Conservation (phyloP, 2,797 vertebrate genomes). For the Enteromius paludinosus region DNA sequence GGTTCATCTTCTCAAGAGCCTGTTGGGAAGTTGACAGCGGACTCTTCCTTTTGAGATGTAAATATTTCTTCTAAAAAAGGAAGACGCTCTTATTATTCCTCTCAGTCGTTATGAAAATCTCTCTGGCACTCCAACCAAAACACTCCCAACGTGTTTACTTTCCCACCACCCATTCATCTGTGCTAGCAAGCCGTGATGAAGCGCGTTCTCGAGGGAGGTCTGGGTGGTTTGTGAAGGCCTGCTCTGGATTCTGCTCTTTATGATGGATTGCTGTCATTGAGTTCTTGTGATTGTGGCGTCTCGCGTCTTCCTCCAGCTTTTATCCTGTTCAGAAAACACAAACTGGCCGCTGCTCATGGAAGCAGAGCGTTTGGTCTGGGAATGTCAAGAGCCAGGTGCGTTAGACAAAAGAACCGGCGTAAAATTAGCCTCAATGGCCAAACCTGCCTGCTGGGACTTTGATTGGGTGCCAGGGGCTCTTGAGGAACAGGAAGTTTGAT, state of each 20-base stretch:
- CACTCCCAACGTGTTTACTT: slow-evolving; percentile 47
- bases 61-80: slow-evolving; percentile 64
- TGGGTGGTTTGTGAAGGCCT: slow-evolving; percentile 3
- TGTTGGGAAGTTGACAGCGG: slow-evolving; percentile 37
- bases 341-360: not conserved
- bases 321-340: not conserved
- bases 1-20: slow-evolving; percentile 30
- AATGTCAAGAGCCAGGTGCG: slow-evolving; percentile 41
- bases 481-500: slow-evolving; percentile 35
- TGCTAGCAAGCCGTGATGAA: not conserved
- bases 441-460: not conserved
- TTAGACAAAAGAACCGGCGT: slow-evolving; percentile 35
- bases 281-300: slow-evolving; percentile 36
- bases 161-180: slow-evolving; percentile 44
- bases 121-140: slow-evolving; percentile 54
- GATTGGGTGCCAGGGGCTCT: slow-evolving; percentile 20
- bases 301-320: slow-evolving; percentile 33
- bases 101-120: slow-evolving; percentile 43
- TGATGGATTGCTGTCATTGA: slow-evolving; percentile 53
- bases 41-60: slow-evolving; percentile 65
- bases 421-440: not conserved
- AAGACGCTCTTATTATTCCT: slow-evolving; percentile 53
- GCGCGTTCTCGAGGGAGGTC: not conserved
- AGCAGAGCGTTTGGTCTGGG: slow-evolving; percentile 16
- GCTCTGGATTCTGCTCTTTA: not conserved